Evolutionary conservation across 2,888 invertebrate species (phyloP).

Genomic region (Griposia aprilina): DNA sequence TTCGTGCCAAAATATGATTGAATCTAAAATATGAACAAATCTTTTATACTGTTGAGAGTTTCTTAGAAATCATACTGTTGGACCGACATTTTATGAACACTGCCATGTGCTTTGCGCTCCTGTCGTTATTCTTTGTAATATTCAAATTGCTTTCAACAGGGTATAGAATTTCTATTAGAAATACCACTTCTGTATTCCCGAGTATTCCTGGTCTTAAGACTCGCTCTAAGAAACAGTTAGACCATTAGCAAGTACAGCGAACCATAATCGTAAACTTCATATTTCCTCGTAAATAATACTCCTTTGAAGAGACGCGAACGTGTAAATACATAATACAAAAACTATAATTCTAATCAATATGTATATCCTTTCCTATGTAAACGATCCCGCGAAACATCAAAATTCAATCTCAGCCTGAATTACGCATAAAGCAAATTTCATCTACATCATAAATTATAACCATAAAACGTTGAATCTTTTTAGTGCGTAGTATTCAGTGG

Average conservation of each 20-base stretch:
- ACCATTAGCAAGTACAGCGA: conserved; percentile 20
- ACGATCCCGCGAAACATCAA: conserved; percentile 52
- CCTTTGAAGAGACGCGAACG: conserved; percentile 30
- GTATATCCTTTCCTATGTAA: conserved; percentile 54
- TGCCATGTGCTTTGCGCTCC: conserved; percentile 15
- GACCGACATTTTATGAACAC: conserved; percentile 30
- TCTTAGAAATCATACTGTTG: conserved; percentile 1
- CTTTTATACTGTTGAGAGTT: neutral
- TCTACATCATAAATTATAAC: conserved; percentile 58
- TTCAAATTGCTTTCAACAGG: conserved; percentile 22
- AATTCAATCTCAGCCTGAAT: conserved; percentile 62
- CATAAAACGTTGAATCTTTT: conserved; percentile 58
- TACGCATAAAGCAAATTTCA: conserved; percentile 56
- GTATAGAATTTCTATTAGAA: conserved; percentile 33
- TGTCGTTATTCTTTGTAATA: conserved; percentile 30
- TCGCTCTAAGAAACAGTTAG: conserved; percentile 1
- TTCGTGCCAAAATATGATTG: neutral
- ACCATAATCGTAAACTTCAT: conserved; percentile 40
- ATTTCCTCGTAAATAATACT: conserved; percentile 26
- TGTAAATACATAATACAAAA: conserved; percentile 54
- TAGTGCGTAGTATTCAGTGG: conserved; percentile 59
- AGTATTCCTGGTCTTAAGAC: conserved; percentile 8
- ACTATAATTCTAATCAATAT: conserved; percentile 59
- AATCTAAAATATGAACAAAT: conserved; percentile 18
- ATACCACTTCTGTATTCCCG: neutral